phyloP scores from a whole-genome alignment of 2,888 invertebrate genomes.

The Hedya salicella region DNA sequence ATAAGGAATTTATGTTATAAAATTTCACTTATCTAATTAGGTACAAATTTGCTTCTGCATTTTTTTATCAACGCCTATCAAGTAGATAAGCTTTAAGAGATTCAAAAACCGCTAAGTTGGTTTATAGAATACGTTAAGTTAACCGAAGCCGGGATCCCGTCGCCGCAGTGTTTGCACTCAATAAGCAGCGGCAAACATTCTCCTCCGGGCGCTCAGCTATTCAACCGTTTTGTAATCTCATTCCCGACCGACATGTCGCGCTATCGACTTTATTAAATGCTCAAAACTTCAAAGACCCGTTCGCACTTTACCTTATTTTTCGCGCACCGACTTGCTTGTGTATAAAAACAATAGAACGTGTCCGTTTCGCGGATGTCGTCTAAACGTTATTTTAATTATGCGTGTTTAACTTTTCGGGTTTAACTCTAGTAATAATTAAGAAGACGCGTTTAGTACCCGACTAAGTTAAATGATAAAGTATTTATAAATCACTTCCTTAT shows the following conservation, averaged over 20 bases:
- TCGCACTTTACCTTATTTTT: background rate
- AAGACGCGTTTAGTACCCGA: no score
- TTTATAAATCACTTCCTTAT: no score
- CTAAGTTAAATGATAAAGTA: no score
- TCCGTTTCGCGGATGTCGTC: background rate
- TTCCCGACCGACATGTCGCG: slow-evolving; percentile 11
- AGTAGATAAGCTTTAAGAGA: background rate
- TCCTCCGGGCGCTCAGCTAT: slow-evolving; percentile 10
- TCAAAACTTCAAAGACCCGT: background rate
- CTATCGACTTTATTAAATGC: slow-evolving; percentile 11
- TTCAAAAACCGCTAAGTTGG: slow-evolving; percentile 18
- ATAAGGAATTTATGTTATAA: no score
- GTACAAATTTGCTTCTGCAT: no score
- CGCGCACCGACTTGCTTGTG: no score
- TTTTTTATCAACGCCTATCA: background rate
- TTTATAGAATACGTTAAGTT: slow-evolving; percentile 20
- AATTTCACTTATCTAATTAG: no score
- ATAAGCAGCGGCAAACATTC: slow-evolving; percentile 36
- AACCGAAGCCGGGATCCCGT: slow-evolving; percentile 1
- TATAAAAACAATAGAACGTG: background rate
- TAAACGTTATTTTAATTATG: background rate
- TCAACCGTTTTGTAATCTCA: slow-evolving; percentile 26
- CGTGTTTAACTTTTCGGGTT: no score
- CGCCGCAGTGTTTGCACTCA: slow-evolving; percentile 33
- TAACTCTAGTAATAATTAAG: no score